Evolutionary conservation across 2,113 vertebrate species (phyloP).

Genomic region (Lophochroa leadbeateri): DNA sequence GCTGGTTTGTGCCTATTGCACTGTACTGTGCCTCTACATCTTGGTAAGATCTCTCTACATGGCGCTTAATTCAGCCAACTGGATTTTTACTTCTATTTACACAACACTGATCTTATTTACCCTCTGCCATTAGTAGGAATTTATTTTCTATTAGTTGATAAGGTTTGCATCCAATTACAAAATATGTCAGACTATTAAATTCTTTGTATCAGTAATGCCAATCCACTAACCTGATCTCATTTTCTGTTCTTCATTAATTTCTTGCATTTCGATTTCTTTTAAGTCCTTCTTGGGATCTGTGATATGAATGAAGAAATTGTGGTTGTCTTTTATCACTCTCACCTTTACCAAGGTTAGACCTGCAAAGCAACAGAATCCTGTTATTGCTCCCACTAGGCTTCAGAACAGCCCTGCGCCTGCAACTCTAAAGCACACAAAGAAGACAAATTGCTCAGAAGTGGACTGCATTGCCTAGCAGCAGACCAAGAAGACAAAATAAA

Average conservation of each 20-base stretch:
- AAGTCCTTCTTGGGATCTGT: conserved; percentile 64
- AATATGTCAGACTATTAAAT: neutral
- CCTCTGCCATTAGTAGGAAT: neutral
- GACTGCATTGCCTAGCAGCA: neutral
- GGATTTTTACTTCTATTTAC: neutral
- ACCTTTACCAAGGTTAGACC: conserved; percentile 83
- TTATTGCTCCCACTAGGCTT: neutral
- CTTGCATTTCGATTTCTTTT: neutral
- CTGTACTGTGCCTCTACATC: neutral
- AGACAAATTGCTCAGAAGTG: neutral
- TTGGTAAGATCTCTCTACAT: neutral
- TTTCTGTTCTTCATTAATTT: conserved; percentile 24
- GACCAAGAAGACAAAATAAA: neutral
- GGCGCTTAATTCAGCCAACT: neutral
- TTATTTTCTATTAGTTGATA: neutral
- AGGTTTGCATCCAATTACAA: neutral
- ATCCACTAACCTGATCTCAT: conserved; percentile 27
- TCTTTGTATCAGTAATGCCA: neutral
- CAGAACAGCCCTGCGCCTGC: neutral
- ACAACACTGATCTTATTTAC: neutral
- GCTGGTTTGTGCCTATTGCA: neutral
- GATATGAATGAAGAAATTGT: conserved; percentile 87
- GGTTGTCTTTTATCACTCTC: conserved; percentile 86
- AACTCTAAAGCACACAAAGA: neutral
- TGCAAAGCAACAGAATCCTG: conserved; percentile 42